Conservation (phyloP, 2,113 vertebrate species). For the Corythornis cristatus region DNA sequence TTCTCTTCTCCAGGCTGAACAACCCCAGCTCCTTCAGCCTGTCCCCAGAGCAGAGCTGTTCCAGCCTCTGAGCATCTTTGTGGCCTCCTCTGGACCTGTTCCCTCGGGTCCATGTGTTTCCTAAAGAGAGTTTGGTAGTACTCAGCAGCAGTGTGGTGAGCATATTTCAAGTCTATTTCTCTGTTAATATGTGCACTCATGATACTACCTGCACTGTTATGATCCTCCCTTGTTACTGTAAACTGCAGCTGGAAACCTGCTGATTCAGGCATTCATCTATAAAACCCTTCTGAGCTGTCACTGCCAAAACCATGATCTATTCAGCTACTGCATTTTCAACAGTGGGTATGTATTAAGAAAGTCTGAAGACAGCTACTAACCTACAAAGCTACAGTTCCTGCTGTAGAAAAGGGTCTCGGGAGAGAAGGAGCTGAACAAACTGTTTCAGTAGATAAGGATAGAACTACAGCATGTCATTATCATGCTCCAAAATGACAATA, state of each 20-base stretch:
- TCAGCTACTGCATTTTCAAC: background rate
- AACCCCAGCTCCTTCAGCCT: too few species aligned
- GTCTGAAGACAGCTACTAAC: background rate
- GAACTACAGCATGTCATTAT: constrained; percentile 4
- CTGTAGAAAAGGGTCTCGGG: background rate
- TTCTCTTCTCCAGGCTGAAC: too few species aligned
- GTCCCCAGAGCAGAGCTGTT: too few species aligned
- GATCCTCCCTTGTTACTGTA: background rate
- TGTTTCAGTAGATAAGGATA: background rate
- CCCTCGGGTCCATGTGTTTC: too few species aligned
- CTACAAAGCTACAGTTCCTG: background rate
- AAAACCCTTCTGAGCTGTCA: background rate
- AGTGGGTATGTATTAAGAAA: background rate
- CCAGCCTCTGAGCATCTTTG: too few species aligned
- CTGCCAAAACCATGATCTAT: background rate
- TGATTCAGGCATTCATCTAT: constrained; percentile 10
- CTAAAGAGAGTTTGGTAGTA: too few species aligned
- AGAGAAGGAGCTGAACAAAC: background rate
- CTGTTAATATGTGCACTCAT: background rate
- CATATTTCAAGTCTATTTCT: background rate
- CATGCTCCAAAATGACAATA: background rate
- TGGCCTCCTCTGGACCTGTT: too few species aligned
- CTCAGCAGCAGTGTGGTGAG: background rate
- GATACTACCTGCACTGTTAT: background rate
- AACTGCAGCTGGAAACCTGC: constrained; percentile 27